Evolutionary conservation across 2,888 invertebrate genomes (phyloP), one percentile per base, ranked within the genome.

Genomic region (Plagiodera versicolora): DNA sequence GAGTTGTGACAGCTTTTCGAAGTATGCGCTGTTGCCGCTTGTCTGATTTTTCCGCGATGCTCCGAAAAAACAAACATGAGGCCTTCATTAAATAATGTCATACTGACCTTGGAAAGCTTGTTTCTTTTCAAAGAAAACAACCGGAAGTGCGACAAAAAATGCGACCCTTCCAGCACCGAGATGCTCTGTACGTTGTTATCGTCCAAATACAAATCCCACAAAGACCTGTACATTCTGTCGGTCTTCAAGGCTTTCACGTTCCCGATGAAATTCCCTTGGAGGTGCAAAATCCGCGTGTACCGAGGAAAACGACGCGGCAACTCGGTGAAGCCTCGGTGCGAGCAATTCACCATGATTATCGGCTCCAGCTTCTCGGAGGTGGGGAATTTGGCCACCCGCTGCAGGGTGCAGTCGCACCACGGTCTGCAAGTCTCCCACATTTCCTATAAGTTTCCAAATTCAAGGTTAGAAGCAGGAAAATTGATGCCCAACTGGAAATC

Each of bases 111-210:
- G 54, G 85, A 84, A 47, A 94, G 75, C 71, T 83, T 82, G 76
- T 94, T 94, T 45, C 88, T 88, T 46, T 86, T 84, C 30, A 94
- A 82, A 72, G 90, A 92, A n/a, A 94, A 81, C 2, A 91, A 85
- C 53, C 92, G 83, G 75, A 94, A 93, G 54, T 87, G 85, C 28
- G 86, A 83, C 67, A 94, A 83, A 92, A 92, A 94, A 71, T 87
- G 85, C 0, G 91, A 87, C 16, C 89, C 90, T 73, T 94, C 94
- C 57, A 94, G 77, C 1, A 86, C 84, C 45, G 87, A 86, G 45
- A 89, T 85, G 47, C 83, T 84, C 9, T 85, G 83, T 53, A 94
- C 85, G 49, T 82, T 82, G 77, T 94, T 94, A 74, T 90, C 85
- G 72, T 92, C 92, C 72, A 94, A 75, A 75, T 90, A 89, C 20